Evolutionary conservation across 2,888 invertebrate species (phyloP), one percentile per base, ranked within the genome.

Genomic region (Myathropa florea): DNA sequence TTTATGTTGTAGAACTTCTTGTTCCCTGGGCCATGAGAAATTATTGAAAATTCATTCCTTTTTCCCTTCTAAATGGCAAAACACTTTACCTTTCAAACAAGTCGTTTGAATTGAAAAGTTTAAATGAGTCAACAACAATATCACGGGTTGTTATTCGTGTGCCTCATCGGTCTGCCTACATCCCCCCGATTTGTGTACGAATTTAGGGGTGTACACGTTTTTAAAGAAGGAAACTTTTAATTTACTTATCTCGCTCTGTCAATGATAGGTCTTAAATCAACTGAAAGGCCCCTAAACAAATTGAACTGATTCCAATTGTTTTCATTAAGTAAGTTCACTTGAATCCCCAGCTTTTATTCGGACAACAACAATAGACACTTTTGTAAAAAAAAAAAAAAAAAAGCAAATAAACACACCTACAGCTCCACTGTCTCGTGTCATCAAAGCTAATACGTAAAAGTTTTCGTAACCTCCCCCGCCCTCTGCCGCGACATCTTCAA

Each of bases 391-490:
- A 46, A 46, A 46, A 3, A 12, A 33, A 33, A 33, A 33, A 10
- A 33, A 33, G n/a, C n/a, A 33, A 33, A 33, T 33, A 33, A 12
- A 10, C 33, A 10, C 33, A 33, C 33, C 33, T 33, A 18, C 46
- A 18, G 7, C n/a, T n/a, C 2, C 46, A 18, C 46, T n/a, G 7
- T 46, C 46, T 46, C 46, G 46, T 18, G 46, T 61, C 33, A 68
- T 61, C 61, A 28, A 70, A 57, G 36, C 70, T 26, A 78, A 78
- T 70, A 70, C 64, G 70, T 70, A 57, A 68, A 68, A 70, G 63
- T 70, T 10, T 63, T 78, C 21, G 23, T 28, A 53, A 67, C 33
- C 67, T 26, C 18, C 21, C 33, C 14, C 60, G n/a, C 53, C 36
- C n/a, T n/a, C n/a, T n/a, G n/a, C n/a, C 36, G 18, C 55, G 24